Percentiles rank a stretch among this genome's conserved stretches.
Conservation (phyloP, 2,797 vertebrate genomes). For the Pangasius larnaudii region DNA sequence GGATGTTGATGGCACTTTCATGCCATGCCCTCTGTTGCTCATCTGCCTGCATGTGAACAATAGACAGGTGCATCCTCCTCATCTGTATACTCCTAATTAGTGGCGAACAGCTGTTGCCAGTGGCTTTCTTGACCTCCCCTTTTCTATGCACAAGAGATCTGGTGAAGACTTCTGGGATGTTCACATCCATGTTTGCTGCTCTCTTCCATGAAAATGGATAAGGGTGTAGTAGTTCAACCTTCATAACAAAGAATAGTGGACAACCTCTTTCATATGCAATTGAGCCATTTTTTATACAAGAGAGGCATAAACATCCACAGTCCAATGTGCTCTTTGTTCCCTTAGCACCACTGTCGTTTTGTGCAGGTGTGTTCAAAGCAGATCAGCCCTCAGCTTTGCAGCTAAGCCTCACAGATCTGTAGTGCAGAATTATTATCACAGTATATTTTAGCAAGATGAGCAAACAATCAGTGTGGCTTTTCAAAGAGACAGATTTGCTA, state of each 20-base stretch:
- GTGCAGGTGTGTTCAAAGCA: conserved; percentile 8
- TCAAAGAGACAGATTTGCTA: neutral
- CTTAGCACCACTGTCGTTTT: neutral
- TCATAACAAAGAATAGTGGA: conserved; percentile 14
- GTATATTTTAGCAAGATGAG: conserved; percentile 33
- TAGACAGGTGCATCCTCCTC: conserved; percentile 60
- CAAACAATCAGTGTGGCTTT: conserved; percentile 31
- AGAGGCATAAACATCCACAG: conserved; percentile 9
- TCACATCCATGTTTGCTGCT: conserved; percentile 55
- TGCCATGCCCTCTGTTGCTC: conserved; percentile 21
- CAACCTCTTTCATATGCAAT: conserved; percentile 45
- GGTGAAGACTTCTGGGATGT: conserved; percentile 36
- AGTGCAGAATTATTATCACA: conserved; percentile 39
- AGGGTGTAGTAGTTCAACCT: neutral
- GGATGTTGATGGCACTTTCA: conserved; percentile 29
- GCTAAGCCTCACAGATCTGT: conserved; percentile 27
- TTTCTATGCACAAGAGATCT: conserved; percentile 62
- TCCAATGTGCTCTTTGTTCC: neutral
- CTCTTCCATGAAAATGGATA: conserved; percentile 27
- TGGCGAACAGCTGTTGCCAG: conserved; percentile 66
- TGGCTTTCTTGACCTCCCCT: conserved; percentile 60
- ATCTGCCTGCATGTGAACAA: conserved; percentile 56
- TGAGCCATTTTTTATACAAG: conserved; percentile 35
- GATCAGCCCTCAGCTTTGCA: conserved; percentile 19
- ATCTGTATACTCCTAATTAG: conserved; percentile 66